phyloP scores from a whole-genome alignment of 2,888 invertebrate species.

The Acronicta aceris region DNA sequence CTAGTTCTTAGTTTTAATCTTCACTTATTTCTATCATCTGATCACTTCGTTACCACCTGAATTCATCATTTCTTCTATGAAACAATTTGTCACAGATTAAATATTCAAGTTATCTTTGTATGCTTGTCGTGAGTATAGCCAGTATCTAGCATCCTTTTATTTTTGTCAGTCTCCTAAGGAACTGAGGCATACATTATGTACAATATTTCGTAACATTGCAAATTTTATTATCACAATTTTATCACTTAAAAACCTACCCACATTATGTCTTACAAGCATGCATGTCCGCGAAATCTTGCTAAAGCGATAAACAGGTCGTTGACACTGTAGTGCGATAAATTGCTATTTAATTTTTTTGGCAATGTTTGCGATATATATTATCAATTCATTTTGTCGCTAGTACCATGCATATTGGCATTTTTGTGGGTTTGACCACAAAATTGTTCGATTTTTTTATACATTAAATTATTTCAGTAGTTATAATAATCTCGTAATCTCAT shows the following conservation, averaged over 20 bases:
- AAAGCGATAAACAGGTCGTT: constrained; percentile 82
- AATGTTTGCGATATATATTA: constrained; percentile 61
- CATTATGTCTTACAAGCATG: constrained; percentile 59
- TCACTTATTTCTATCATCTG: no score
- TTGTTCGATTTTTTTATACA: constrained; percentile 2
- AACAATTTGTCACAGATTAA: no score
- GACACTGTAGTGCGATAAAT: constrained; percentile 75
- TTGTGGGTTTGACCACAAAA: constrained; percentile 28
- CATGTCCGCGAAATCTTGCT: constrained; percentile 74
- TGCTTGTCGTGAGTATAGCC: no score
- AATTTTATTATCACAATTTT: constrained; percentile 65
- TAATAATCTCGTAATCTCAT: neutral
- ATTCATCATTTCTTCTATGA: no score
- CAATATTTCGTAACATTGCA: constrained; percentile 50
- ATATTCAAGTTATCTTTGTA: no score
- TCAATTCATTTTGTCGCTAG: constrained; percentile 43
- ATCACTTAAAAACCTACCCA: constrained; percentile 56
- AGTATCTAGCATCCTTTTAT: no score
- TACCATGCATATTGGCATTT: constrained; percentile 49
- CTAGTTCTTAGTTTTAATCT: no score
- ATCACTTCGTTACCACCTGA: no score
- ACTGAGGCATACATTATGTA: constrained; percentile 15
- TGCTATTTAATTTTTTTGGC: constrained; percentile 60
- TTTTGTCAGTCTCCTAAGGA: no score
- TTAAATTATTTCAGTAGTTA: neutral